These are phyloP conservation scores for Cryptoleucopteryx plumbea DNA, from an alignment of 2,113 vertebrate genomes.

Conservation along the genomic window DNA sequence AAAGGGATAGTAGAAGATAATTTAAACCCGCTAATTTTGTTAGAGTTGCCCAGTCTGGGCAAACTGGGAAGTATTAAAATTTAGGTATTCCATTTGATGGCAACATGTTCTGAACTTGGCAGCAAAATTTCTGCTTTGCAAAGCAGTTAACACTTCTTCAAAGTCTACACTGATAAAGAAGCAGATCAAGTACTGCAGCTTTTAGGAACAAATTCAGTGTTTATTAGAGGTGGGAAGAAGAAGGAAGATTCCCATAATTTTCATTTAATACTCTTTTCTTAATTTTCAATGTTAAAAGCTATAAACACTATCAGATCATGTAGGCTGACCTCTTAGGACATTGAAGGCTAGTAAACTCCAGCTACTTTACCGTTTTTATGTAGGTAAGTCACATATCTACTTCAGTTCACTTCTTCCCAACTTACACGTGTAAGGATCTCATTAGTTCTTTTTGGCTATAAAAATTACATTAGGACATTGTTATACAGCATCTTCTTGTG, in stretches of 20 bases:
- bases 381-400: neutral
- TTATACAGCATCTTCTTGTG: neutral
- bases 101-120: neutral
- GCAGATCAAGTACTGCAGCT: neutral
- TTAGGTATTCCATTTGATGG: neutral
- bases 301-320: neutral
- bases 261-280: neutral
- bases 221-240: neutral
- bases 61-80: neutral
- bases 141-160: neutral
- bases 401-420: neutral
- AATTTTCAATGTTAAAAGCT: neutral
- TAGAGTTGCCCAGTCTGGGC: neutral
- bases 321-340: neutral
- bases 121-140: neutral
- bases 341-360: neutral
- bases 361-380: neutral
- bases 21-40: neutral
- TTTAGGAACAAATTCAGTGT: neutral
- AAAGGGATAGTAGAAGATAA: neutral
- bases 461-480: neutral
- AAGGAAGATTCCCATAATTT: neutral
- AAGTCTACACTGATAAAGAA: neutral
- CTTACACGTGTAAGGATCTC: accelerated
- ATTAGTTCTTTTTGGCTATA: neutral